These are phyloP conservation scores for Hepsetus odoe DNA, from an alignment of 2,113 vertebrate species.

Conservation along the genomic window DNA sequence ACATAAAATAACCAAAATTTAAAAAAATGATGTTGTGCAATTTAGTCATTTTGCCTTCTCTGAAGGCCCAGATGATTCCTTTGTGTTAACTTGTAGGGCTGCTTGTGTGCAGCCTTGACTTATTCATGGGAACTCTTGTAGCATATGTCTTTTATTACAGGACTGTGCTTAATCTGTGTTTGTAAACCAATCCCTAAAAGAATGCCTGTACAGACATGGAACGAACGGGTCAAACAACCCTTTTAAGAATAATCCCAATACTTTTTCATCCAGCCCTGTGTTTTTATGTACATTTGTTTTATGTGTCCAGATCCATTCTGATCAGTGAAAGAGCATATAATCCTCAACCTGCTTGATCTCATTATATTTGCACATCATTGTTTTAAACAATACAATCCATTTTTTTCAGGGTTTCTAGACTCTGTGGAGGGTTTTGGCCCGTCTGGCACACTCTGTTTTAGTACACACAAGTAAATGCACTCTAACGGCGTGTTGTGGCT, in stretches of 20 bases:
- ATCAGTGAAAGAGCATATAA: neutral
- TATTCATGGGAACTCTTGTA: too few species aligned
- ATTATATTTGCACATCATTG: constrained; percentile 1
- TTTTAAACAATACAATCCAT: neutral
- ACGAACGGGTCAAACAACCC: neutral
- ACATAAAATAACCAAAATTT: too few species aligned
- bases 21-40: too few species aligned
- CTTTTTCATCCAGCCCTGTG: neutral
- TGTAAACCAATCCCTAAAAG: neutral
- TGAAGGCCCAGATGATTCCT: too few species aligned
- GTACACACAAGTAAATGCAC: constrained; percentile 23
- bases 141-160: neutral
- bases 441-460: constrained; percentile 26
- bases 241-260: neutral
- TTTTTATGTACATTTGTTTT: neutral
- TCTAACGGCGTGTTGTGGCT: constrained; percentile 42
- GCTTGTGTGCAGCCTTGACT: too few species aligned
- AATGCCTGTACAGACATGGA: neutral
- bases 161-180: neutral
- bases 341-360: constrained; percentile 2
- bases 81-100: too few species aligned
- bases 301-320: neutral
- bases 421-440: constrained; percentile 11
- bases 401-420: neutral
- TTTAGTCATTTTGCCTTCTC: too few species aligned